Conservation (phyloP, 1,140 invertebrate species). For the Cherax quadricarinatus region DNA sequence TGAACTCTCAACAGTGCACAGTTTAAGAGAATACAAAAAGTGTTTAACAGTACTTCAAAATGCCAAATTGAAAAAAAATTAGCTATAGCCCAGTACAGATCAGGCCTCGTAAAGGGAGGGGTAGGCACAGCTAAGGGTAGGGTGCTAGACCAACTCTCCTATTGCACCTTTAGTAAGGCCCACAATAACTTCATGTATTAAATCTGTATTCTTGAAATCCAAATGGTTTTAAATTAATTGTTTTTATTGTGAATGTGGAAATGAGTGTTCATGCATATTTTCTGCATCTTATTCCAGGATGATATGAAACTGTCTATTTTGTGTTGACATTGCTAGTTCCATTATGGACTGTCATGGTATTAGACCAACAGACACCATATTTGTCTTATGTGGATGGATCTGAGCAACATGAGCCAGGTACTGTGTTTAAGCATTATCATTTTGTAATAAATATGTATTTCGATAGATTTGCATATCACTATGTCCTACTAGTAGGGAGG, state of each 20-base stretch:
- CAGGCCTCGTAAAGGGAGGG: conserved; percentile 59
- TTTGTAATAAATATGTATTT: conserved; percentile 74
- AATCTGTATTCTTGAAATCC: conserved; percentile 66
- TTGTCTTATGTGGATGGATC: conserved; percentile 71
- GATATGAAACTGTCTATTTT: conserved; percentile 70
- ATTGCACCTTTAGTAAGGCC: conserved; percentile 70
- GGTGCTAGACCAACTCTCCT: conserved; percentile 70
- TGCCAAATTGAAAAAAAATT: background rate
- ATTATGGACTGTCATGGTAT: conserved; percentile 62
- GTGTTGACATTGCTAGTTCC: conserved; percentile 68
- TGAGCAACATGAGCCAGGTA: conserved; percentile 72
- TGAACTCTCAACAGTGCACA: conserved; percentile 15
- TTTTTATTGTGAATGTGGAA: conserved; percentile 71
- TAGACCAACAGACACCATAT: conserved; percentile 64
- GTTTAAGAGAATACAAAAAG: background rate
- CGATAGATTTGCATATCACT: conserved; percentile 73
- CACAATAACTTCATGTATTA: conserved; percentile 70
- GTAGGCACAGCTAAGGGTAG: conserved; percentile 69
- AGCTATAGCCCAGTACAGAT: conserved; percentile 54
- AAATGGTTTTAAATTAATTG: conserved; percentile 66
- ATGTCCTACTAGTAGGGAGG: conserved; percentile 66
- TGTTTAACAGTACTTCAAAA: background rate
- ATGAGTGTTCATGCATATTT: conserved; percentile 67
- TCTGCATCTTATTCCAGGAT: conserved; percentile 69
- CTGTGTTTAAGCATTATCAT: conserved; percentile 74